Conservation (phyloP, 2,113 vertebrate genomes). For the Cephalopterus ornatus region DNA sequence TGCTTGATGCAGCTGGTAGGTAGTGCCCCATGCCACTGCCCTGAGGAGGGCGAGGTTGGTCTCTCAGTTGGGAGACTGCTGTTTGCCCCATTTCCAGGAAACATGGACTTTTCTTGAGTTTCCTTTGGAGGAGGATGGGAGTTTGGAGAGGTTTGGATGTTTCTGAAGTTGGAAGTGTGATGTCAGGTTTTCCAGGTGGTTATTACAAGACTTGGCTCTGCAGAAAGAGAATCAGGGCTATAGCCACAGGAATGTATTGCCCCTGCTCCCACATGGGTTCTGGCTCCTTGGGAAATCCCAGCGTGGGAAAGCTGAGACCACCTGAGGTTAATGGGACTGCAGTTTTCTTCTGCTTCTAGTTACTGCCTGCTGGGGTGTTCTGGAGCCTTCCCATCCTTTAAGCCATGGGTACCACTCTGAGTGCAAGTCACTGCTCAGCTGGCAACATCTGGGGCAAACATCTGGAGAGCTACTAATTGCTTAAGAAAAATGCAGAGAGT, state of each 20-base stretch:
- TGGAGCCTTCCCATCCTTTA: background rate
- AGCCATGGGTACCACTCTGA: background rate
- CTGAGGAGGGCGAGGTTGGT: background rate
- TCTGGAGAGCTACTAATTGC: background rate
- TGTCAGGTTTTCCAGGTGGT: background rate
- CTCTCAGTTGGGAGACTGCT: background rate
- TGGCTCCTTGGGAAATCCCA: conserved; percentile 5
- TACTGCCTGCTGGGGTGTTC: background rate
- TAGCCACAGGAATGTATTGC: background rate
- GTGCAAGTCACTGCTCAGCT: background rate
- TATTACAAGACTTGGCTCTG: background rate
- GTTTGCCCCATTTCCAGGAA: background rate
- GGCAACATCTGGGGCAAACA: background rate
- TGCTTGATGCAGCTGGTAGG: conserved; percentile 87
- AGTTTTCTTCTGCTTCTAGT: background rate
- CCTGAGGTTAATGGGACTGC: background rate
- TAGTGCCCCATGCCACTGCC: background rate
- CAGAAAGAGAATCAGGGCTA: background rate
- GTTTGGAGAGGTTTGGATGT: background rate
- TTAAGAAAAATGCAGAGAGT: background rate
- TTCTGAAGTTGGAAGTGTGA: background rate
- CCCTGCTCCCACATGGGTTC: fast-evolving
- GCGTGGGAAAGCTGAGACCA: background rate
- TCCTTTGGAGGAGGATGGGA: background rate
- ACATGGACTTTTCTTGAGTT: background rate